Evolutionary conservation across 1,140 invertebrate genomes (phyloP).

Genomic region (Sycophaga agraensis): DNA sequence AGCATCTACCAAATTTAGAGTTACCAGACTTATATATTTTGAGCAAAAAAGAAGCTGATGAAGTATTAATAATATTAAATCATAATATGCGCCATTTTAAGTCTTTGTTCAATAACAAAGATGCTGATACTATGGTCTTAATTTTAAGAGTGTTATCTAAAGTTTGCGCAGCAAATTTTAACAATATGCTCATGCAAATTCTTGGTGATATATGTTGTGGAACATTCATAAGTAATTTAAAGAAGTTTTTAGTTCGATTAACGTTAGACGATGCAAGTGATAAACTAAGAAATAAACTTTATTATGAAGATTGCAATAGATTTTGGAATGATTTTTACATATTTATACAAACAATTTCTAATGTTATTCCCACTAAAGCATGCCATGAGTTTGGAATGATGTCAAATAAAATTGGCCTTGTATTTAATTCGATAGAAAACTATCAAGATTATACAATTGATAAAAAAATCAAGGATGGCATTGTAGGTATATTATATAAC

Average conservation of each 20-base stretch:
- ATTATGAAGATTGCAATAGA: neutral
- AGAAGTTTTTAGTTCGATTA: neutral
- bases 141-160: neutral
- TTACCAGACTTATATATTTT: neutral
- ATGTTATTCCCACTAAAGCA: neutral
- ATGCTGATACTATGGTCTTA: neutral
- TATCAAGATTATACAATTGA: neutral
- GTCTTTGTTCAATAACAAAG: too few species aligned
- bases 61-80: neutral
- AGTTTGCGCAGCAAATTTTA: neutral
- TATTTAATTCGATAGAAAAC: neutral
- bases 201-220: neutral
- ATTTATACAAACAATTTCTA: neutral
- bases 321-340: neutral
- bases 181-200: neutral
- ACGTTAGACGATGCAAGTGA: neutral
- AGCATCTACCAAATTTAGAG: too few species aligned
- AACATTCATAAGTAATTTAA: neutral
- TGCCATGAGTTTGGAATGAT: neutral
- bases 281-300: neutral
- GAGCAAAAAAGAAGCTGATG: neutral
- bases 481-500: neutral
- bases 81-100: too few species aligned
- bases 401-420: neutral
- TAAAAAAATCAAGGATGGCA: neutral